Percentiles rank a stretch among this genome's conserved stretches.
Conservation (phyloP, 2,113 vertebrate genomes). For the Phoxinus phoxinus region DNA sequence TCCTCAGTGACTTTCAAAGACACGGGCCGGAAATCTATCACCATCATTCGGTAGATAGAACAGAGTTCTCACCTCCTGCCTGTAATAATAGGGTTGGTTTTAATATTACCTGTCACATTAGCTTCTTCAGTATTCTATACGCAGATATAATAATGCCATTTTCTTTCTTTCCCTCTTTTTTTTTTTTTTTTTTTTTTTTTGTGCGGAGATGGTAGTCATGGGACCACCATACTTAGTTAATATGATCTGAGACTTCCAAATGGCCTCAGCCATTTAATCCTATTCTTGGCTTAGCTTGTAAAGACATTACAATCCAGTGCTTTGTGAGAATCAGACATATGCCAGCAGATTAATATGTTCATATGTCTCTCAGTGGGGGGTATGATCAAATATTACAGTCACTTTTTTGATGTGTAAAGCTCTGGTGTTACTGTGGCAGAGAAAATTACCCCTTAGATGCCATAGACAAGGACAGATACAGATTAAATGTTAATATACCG, state of each 20-base stretch:
- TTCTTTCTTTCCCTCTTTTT: not conserved
- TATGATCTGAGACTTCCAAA: slow-evolving; percentile 53
- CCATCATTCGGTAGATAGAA: not conserved
- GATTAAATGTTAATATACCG: slow-evolving; percentile 38
- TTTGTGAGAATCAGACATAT: slow-evolving; percentile 72
- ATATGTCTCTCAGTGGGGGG: slow-evolving; percentile 61
- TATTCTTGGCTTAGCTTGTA: slow-evolving; percentile 70
- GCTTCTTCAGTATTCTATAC: not conserved
- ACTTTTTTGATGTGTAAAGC: slow-evolving; percentile 46
- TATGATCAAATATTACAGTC: slow-evolving; percentile 63
- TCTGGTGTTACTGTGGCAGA: not conserved
- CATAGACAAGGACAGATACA: not conserved
- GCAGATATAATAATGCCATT: slow-evolving; percentile 23
- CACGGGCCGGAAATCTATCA: not conserved
- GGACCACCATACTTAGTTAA: slow-evolving; percentile 34
- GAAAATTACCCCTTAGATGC: slow-evolving; percentile 18
- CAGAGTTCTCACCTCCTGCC: not conserved
- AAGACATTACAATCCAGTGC: slow-evolving; percentile 52
- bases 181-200: not conserved
- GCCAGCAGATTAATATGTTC: slow-evolving; percentile 67
- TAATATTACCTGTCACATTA: slow-evolving; percentile 18
- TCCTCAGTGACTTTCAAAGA: slow-evolving; percentile 21
- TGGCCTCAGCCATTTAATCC: slow-evolving; percentile 67
- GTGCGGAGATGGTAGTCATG: not conserved
- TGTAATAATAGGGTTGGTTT: slow-evolving; percentile 21